Conservation (phyloP, 2,888 invertebrate species). For the Rosalia funebris region DNA sequence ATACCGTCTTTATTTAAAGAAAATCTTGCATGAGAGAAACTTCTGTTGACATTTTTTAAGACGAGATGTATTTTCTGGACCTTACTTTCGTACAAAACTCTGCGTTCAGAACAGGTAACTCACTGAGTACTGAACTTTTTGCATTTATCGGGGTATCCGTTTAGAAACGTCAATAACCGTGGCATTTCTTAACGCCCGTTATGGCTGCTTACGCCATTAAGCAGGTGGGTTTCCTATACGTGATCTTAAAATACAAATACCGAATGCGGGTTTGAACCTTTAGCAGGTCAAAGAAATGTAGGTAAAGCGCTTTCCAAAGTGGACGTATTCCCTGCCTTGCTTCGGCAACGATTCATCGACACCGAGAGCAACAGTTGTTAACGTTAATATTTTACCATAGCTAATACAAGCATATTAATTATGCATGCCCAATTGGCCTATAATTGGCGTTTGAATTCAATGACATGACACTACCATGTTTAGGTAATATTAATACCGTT, state of each 20-base stretch:
- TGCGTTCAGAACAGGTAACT: no score
- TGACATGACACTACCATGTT: conserved; percentile 61
- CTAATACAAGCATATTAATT: conserved; percentile 64
- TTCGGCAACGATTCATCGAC: conserved; percentile 23
- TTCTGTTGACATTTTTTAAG: no score
- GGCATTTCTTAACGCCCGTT: conserved; percentile 34
- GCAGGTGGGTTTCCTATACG: conserved; percentile 41
- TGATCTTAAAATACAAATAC: conserved; percentile 46
- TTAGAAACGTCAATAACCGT: no score
- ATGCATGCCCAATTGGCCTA: conserved; percentile 64
- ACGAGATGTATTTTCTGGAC: no score
- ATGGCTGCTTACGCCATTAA: conserved; percentile 26
- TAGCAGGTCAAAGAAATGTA: conserved; percentile 59
- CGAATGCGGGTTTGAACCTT: conserved; percentile 60
- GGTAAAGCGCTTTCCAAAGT: conserved; percentile 43
- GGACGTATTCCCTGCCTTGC: conserved; percentile 40
- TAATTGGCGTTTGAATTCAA: conserved; percentile 64
- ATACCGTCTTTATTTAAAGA: no score
- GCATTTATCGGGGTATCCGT: no score
- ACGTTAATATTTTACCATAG: conserved; percentile 63
- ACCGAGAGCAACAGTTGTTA: conserved; percentile 61
- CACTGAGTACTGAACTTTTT: no score
- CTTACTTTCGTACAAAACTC: no score
- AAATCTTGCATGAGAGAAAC: no score
- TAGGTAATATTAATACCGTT: conserved; percentile 58